A percentile compares a stretch with the other conserved stretches of the same genome.
These are phyloP conservation scores for Nesidiocoris tenuis DNA, from an alignment of 2,888 invertebrate species.

Conservation along the genomic window DNA sequence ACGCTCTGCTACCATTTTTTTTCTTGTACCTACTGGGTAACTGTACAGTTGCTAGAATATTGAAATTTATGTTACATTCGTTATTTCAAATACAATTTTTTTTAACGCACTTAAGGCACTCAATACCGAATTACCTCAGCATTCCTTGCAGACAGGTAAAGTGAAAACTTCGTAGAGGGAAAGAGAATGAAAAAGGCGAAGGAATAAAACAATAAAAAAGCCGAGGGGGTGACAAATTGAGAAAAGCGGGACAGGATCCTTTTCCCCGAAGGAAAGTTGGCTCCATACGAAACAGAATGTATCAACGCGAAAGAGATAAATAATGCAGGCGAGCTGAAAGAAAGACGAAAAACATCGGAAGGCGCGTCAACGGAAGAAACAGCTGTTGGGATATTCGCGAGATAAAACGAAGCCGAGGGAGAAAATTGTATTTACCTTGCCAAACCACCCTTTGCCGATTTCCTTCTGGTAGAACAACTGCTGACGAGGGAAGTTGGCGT, in stretches of 20 bases:
- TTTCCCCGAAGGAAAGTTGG: neutral
- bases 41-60: too few species aligned
- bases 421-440: slow-evolving; percentile 58
- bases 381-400: neutral
- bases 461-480: slow-evolving; percentile 79
- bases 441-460: slow-evolving; percentile 83
- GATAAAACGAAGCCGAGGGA: neutral
- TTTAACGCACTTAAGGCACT: too few species aligned
- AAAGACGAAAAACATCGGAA: neutral
- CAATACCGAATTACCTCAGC: too few species aligned
- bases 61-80: too few species aligned
- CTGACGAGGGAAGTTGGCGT: slow-evolving; percentile 69
- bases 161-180: too few species aligned
- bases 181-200: neutral
- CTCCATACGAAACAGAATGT: neutral
- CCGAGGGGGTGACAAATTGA: too few species aligned
- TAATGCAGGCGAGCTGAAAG: neutral
- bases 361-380: neutral
- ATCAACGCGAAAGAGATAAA: neutral
- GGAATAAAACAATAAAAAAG: neutral
- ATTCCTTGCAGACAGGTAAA: too few species aligned
- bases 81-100: too few species aligned
- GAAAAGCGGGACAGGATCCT: neutral
- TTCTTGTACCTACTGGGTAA: too few species aligned
- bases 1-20: too few species aligned